These are phyloP conservation scores for Metacarcinus magister DNA, from an alignment of 2,888 invertebrate genomes.

Conservation along the genomic window DNA sequence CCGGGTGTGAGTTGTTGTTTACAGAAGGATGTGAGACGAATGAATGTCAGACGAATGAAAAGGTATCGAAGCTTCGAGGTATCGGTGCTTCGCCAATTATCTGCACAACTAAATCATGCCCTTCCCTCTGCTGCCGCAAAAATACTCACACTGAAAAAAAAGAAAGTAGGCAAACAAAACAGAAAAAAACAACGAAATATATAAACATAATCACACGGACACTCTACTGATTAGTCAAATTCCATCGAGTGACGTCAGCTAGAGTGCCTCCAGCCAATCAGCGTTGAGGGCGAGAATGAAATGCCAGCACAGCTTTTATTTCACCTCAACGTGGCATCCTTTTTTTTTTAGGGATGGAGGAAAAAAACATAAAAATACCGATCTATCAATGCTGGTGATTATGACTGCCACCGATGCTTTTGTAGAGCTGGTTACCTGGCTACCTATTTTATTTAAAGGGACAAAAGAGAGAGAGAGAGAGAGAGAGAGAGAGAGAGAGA, in stretches of 20 bases:
- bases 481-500: slow-evolving; percentile 48
- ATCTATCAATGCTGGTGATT: slow-evolving; percentile 15
- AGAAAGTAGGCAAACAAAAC: background rate
- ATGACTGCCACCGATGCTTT: slow-evolving; percentile 16
- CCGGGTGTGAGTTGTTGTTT: background rate
- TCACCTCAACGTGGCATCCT: slow-evolving; percentile 8
- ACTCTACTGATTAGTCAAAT: slow-evolving; percentile 31
- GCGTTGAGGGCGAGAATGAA: background rate
- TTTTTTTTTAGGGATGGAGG: background rate
- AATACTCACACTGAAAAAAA: background rate
- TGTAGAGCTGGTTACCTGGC: background rate
- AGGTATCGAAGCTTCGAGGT: background rate
- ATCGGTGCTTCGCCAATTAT: background rate
- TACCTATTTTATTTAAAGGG: background rate
- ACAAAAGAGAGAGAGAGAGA: slow-evolving; percentile 4
- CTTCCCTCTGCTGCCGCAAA: background rate
- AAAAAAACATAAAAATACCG: slow-evolving; percentile 1
- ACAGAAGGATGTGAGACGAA: background rate
- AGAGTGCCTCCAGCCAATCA: background rate
- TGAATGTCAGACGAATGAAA: background rate
- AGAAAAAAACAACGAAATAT: background rate
- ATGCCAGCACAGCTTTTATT: background rate
- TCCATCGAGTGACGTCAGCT: background rate
- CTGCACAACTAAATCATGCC: background rate
- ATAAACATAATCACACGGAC: slow-evolving; percentile 8